Conservation (phyloP, 2,888 invertebrate genomes). For the Sinhomidia bicolor region DNA sequence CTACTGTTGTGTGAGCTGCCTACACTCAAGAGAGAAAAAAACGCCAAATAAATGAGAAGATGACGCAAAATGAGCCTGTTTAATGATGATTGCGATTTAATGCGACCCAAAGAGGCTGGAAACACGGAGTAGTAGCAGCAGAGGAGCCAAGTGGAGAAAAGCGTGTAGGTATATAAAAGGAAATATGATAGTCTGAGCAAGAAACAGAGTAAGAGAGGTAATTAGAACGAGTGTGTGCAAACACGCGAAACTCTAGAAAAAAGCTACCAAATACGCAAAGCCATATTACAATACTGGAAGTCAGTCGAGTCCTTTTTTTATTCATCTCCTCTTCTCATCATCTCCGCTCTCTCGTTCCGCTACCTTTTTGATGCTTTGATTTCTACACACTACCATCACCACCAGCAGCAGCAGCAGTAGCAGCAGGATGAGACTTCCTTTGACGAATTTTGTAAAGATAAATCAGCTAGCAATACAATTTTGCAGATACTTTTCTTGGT, state of each 20-base stretch:
- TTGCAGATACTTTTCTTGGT: too few species aligned
- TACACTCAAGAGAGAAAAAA: background rate
- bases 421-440: too few species aligned
- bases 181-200: slow-evolving; percentile 21
- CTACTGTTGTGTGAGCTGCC: background rate
- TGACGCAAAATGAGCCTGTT: slow-evolving; percentile 7
- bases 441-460: too few species aligned
- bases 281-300: background rate
- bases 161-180: too few species aligned
- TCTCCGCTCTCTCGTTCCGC: too few species aligned
- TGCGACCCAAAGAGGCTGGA: slow-evolving; percentile 76
- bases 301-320: background rate
- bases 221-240: slow-evolving; percentile 21
- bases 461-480: too few species aligned
- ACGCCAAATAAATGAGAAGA: slow-evolving; percentile 7
- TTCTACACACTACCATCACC: too few species aligned
- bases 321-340: background rate
- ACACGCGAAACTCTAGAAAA: background rate
- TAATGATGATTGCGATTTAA: slow-evolving; percentile 37
- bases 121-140: slow-evolving; percentile 53
- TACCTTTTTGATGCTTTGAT: too few species aligned
- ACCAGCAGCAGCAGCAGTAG: too few species aligned
- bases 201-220: background rate
- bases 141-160: background rate
- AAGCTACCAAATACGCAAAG: background rate